Evolutionary conservation across 37 sponge, comb jelly and placozoan species (phyloP).

Genomic region (Eunapius fragilis): DNA sequence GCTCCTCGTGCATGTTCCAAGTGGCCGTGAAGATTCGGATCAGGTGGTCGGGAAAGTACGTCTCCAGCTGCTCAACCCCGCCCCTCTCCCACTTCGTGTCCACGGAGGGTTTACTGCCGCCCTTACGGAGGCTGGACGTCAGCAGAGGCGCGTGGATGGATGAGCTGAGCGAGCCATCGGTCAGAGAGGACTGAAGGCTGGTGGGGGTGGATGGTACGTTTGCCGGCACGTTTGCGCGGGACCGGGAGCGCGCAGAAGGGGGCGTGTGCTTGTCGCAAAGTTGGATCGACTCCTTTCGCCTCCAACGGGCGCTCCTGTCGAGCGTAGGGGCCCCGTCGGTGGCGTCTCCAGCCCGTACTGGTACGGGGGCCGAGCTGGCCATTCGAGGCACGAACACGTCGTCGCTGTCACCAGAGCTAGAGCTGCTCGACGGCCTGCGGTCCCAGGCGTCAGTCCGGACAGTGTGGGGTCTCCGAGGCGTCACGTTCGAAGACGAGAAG

Average conservation of each 20-base stretch:
- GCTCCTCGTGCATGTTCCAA: slow-evolving; percentile 87
- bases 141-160: slow-evolving; percentile 36
- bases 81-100: slow-evolving; percentile 39
- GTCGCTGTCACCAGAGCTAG: not conserved
- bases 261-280: not conserved
- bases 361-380: not conserved
- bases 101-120: slow-evolving; percentile 30
- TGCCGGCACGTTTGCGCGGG: no score
- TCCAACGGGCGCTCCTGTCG: not conserved
- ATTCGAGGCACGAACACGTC: not conserved
- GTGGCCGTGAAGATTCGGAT: slow-evolving; percentile 69
- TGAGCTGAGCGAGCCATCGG: slow-evolving; percentile 8
- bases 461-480: not conserved
- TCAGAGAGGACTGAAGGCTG: not conserved
- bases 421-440: not conserved
- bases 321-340: not conserved
- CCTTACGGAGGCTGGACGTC: slow-evolving; percentile 42
- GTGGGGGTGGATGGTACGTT: not conserved
- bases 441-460: not conserved
- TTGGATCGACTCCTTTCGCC: not conserved
- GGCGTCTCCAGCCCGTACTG: not conserved
- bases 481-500: not conserved
- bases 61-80: slow-evolving; percentile 29
- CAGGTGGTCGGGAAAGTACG: slow-evolving; percentile 68
- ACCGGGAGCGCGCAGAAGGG: not conserved